Conservation (phyloP, 2,888 invertebrate species). For the Camptogramma bilineatum region DNA sequence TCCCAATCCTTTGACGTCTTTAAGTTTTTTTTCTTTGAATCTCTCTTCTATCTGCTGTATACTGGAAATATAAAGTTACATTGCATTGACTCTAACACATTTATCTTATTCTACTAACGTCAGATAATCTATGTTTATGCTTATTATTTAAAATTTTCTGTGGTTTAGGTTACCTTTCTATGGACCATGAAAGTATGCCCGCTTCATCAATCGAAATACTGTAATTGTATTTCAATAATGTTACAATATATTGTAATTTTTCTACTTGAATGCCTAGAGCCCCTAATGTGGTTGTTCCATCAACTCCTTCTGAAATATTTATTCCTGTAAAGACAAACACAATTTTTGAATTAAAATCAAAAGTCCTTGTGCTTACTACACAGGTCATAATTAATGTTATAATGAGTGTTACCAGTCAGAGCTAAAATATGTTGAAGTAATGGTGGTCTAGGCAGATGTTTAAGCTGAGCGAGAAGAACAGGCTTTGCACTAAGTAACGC, state of each 20-base stretch:
- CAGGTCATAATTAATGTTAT: too few species aligned
- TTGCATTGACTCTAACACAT: background rate
- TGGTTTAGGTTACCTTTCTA: slow-evolving; percentile 21
- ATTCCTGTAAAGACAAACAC: slow-evolving; percentile 23
- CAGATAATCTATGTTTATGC: too few species aligned
- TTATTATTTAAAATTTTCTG: too few species aligned
- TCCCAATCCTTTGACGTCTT: slow-evolving; percentile 47
- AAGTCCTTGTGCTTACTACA: too few species aligned
- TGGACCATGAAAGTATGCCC: slow-evolving; percentile 19
- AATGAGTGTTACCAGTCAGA: slow-evolving; percentile 25
- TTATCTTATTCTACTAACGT: background rate
- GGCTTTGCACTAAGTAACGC: slow-evolving; percentile 20
- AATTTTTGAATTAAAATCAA: background rate
- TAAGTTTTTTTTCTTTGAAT: slow-evolving; percentile 24
- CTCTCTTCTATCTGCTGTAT: slow-evolving; percentile 44
- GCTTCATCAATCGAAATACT: slow-evolving; percentile 23
- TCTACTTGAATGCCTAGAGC: slow-evolving; percentile 23
- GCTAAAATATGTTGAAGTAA: slow-evolving; percentile 24
- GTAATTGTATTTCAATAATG: slow-evolving; percentile 25
- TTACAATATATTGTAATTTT: slow-evolving; percentile 13
- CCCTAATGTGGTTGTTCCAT: slow-evolving; percentile 16
- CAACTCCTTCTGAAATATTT: slow-evolving; percentile 12
- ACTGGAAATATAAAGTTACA: slow-evolving; percentile 40
- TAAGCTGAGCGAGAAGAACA: slow-evolving; percentile 20
- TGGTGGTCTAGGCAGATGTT: slow-evolving; percentile 5